Percentiles rank a stretch among this genome's conserved stretches.
Conservation (phyloP, 2,888 invertebrate genomes). For the Oscheius sp. region DNA sequence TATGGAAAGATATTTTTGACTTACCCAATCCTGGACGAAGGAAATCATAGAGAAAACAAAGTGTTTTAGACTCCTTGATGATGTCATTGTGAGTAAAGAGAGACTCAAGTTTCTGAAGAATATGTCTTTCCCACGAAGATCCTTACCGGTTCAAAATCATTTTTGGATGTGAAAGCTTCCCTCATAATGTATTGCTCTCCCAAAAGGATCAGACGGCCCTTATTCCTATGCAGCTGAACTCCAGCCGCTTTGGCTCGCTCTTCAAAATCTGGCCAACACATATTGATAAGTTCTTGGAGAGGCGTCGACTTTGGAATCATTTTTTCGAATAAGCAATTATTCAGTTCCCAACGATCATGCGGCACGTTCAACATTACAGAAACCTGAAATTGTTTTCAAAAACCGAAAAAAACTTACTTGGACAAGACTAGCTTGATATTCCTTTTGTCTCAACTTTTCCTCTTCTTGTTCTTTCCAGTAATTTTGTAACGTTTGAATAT, state of each 20-base stretch:
- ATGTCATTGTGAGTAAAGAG: background rate
- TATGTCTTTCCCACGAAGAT: background rate
- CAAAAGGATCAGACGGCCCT: background rate
- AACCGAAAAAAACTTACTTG: conserved; percentile 9
- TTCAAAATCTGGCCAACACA: conserved; percentile 32
- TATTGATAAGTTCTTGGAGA: conserved; percentile 1
- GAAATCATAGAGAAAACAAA: conserved; percentile 17
- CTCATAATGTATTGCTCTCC: background rate
- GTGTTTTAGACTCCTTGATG: background rate
- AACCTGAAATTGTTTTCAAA: conserved; percentile 9
- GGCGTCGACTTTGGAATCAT: conserved; percentile 10
- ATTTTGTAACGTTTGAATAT: conserved; percentile 78
- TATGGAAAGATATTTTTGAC: no score
- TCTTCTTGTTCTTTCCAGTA: conserved; percentile 79
- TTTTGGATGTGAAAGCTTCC: conserved; percentile 7
- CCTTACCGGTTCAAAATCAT: conserved; percentile 5
- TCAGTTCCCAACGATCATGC: background rate
- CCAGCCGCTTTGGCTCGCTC: conserved; percentile 27
- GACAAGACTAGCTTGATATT: conserved; percentile 34
- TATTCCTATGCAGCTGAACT: background rate
- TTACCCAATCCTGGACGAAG: no score
- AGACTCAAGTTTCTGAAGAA: background rate
- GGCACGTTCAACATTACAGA: conserved; percentile 17
- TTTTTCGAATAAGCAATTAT: background rate
- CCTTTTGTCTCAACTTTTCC: conserved; percentile 66